Percentiles rank a stretch among this genome's conserved stretches.
phyloP scores from a whole-genome alignment of 2,888 invertebrate genomes.

The Heterodera filipjevi region DNA sequence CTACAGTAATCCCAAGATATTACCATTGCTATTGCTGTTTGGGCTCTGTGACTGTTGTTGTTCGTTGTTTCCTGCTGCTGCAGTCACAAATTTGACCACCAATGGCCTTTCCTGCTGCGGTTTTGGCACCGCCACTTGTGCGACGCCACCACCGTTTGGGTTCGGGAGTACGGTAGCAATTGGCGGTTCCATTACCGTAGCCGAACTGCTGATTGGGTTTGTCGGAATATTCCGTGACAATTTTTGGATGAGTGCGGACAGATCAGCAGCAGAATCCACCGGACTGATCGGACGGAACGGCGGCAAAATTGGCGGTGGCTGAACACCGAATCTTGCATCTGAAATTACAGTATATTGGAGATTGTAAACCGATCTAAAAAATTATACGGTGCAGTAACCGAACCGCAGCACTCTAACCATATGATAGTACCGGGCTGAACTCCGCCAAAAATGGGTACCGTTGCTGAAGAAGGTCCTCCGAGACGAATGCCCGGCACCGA shows the following conservation, averaged over 20 bases:
- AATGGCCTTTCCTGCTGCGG: not conserved
- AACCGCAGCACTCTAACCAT: too few species aligned
- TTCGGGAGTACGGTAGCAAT: not conserved
- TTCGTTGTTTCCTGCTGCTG: not conserved
- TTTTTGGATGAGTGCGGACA: not conserved
- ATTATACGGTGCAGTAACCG: too few species aligned
- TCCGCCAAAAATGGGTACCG: not conserved
- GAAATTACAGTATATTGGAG: not conserved
- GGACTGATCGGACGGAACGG: not conserved
- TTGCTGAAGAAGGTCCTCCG: not conserved
- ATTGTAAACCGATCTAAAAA: not conserved
- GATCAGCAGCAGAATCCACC: not conserved
- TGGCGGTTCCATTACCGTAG: not conserved
- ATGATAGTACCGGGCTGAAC: not conserved
- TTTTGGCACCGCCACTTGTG: not conserved
- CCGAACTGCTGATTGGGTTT: not conserved
- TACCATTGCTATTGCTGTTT: not conserved
- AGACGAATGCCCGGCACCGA: not conserved
- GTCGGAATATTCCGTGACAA: not conserved
- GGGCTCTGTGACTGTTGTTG: not conserved
- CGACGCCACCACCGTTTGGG: not conserved
- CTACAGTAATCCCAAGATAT: not conserved
- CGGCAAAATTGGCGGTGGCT: not conserved
- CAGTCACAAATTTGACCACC: conserved; percentile 2
- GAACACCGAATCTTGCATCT: not conserved